These are phyloP conservation scores for Baryphthengus martii DNA, from an alignment of 2,113 vertebrate genomes.

Conservation along the genomic window DNA sequence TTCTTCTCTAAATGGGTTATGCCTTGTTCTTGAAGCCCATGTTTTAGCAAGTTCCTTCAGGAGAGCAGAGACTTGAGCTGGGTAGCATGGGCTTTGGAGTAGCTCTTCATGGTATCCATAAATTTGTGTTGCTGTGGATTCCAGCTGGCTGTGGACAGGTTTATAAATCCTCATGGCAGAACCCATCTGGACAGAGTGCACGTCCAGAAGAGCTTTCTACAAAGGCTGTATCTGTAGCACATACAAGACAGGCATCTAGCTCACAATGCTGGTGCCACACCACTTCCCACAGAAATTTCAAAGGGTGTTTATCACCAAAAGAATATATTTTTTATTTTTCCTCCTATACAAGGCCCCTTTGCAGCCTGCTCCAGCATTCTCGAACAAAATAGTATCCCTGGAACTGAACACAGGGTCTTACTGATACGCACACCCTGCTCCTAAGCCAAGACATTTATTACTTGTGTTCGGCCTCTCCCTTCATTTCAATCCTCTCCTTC, in stretches of 20 bases:
- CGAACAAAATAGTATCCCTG: neutral
- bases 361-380: neutral
- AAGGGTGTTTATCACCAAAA: neutral
- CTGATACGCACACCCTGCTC: neutral
- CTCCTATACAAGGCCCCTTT: neutral
- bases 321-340: neutral
- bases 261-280: neutral
- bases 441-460: neutral
- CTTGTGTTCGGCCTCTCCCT: neutral
- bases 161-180: neutral
- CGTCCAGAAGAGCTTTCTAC: neutral
- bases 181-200: neutral
- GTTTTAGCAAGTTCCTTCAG: neutral
- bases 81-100: neutral
- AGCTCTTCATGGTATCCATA: neutral
- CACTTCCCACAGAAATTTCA: neutral
- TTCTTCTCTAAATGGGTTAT: neutral
- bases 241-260: neutral
- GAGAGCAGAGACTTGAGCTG: neutral
- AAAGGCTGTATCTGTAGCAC: neutral
- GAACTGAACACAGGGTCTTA: neutral
- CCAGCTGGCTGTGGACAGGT: neutral
- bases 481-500: neutral
- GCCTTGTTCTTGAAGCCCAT: neutral
- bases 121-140: neutral